A percentile compares a stretch with the other conserved stretches of the same genome.
Evolutionary conservation across 2,888 invertebrate genomes (phyloP).

Genomic region (Tipula unca): DNA sequence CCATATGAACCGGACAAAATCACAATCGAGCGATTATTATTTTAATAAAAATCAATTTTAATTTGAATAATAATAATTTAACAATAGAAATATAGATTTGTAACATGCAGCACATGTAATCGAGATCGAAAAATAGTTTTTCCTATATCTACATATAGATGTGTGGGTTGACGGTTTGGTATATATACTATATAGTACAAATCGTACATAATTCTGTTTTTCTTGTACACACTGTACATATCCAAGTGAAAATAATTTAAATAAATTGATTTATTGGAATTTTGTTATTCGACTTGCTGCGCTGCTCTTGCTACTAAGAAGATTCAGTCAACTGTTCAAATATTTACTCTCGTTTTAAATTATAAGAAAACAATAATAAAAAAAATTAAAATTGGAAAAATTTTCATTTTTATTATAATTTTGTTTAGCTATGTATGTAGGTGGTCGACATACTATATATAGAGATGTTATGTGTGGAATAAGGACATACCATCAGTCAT

Average conservation of each 20-base stretch:
- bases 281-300: neutral
- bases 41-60: neutral
- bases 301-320: no score
- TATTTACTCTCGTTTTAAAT: neutral
- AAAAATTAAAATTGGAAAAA: neutral
- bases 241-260: no score
- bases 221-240: no score
- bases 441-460: neutral
- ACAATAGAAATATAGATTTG: neutral
- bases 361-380: neutral
- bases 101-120: neutral
- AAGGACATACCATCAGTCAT: neutral
- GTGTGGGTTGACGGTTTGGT: neutral
- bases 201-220: no score
- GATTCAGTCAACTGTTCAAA: neutral
- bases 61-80: neutral
- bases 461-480: neutral
- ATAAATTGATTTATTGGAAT: neutral
- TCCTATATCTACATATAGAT: neutral
- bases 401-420: neutral
- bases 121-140: neutral
- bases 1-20: neutral
- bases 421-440: neutral
- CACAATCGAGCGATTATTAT: neutral
- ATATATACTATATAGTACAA: neutral